These are phyloP conservation scores for Drosophila dunni DNA, from an alignment of 1,140 invertebrate genomes.

Conservation along the genomic window DNA sequence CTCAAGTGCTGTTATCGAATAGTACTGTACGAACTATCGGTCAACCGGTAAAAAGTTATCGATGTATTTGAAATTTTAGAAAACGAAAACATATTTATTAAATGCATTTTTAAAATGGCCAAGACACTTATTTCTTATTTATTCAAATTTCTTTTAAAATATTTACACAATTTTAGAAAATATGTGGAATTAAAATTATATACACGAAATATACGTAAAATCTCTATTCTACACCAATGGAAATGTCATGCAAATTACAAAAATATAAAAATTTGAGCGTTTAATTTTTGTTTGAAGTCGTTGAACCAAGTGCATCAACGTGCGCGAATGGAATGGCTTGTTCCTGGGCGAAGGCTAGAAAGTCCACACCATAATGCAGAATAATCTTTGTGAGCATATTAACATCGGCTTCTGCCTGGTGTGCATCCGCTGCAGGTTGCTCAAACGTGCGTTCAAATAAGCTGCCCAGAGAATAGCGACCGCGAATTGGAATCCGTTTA, in stretches of 20 bases:
- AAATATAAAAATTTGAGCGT: conserved; percentile 10
- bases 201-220: conserved; percentile 6
- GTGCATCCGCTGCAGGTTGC: conserved; percentile 82
- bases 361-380: conserved; percentile 85
- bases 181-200: background rate
- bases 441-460: conserved; percentile 86
- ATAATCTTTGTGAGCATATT: conserved; percentile 86
- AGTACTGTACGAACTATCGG: conserved; percentile 22
- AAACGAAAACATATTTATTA: background rate
- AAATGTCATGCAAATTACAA: conserved; percentile 4
- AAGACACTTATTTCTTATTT: too few species aligned
- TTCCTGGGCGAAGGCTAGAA: conserved; percentile 86
- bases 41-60: conserved; percentile 7
- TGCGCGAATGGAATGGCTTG: conserved; percentile 85
- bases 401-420: conserved; percentile 88
- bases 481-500: conserved; percentile 60
- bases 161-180: too few species aligned
- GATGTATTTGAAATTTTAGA: conserved; percentile 7
- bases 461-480: conserved; percentile 85
- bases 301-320: conserved; percentile 51
- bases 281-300: background rate
- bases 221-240: background rate
- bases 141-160: too few species aligned
- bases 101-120: background rate
- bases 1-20: conserved; percentile 26